Evolutionary conservation across 2,888 invertebrate genomes (phyloP).

Genomic region (Uropetala carovei): DNA sequence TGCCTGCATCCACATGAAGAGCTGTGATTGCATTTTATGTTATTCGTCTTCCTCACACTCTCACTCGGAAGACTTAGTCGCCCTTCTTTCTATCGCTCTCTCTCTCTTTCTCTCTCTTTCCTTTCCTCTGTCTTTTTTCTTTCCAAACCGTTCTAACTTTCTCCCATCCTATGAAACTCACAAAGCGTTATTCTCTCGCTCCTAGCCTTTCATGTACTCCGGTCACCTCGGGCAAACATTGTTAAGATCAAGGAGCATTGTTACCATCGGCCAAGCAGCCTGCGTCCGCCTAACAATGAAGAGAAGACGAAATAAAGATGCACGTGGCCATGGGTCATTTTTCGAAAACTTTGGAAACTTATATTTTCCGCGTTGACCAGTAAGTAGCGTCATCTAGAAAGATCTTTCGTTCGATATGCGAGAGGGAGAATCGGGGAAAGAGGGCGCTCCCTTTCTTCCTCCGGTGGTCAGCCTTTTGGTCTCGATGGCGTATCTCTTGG

Average conservation of each 20-base stretch:
- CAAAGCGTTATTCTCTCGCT: background rate
- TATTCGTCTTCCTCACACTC: too few species aligned
- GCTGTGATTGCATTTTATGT: too few species aligned
- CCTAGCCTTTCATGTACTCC: background rate
- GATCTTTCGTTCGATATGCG: background rate
- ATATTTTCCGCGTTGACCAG: background rate
- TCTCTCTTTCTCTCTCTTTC: conserved; percentile 73
- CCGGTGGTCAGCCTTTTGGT: background rate
- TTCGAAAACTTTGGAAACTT: background rate
- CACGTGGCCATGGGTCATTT: conserved; percentile 54
- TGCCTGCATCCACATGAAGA: too few species aligned
- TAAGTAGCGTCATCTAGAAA: background rate
- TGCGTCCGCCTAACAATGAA: background rate
- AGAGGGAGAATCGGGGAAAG: background rate
- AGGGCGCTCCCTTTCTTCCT: background rate
- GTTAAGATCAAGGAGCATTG: background rate
- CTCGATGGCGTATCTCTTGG: background rate
- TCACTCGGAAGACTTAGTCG: background rate
- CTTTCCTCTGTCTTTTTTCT: conserved; percentile 76
- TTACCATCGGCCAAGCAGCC: background rate
- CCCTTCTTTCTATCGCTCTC: conserved; percentile 15
- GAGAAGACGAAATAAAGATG: conserved; percentile 9
- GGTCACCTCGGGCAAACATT: background rate
- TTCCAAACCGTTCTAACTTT: conserved; percentile 67
- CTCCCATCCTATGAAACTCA: too few species aligned